Evolutionary conservation across 2,113 vertebrate species (phyloP), one percentile per base, ranked within the genome.

Genomic region (Vicugna pacos): DNA sequence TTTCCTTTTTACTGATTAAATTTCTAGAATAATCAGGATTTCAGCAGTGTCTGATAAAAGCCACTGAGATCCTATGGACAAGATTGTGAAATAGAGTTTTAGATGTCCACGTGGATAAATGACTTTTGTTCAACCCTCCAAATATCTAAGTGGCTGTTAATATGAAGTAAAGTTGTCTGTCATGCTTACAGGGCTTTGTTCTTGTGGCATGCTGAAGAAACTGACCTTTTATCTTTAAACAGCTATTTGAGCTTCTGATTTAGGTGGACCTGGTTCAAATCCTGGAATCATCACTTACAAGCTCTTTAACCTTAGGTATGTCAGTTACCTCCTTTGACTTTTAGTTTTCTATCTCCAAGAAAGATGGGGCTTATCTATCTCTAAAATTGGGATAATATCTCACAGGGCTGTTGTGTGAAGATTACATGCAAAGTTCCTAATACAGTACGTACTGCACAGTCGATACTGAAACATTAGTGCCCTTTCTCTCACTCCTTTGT

Each of bases 1-100:
- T 97, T 90, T 94, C 65, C 93, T 96, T 83, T 80, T 94, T 72
- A 77, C 26, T 76, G 70, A 83, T 88, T 80, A 79, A 93, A 65
- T 38, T 91, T 96, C 22, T 82, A 26, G 64, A 84, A 62, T 90
- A 85, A 52, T 85, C 11, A 69, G 50, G 58, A 69, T 96, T 93
- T 95, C 88, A 84, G 77, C 28, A 65, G 32, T 65, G 2, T 67
- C 67, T 95, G 50, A 86, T 94, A 52, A 94, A 93, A 93, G 48
- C 81, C 20, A 60, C 60, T 76, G 69, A 56, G 28, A 82, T 72
- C 10, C 16, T 85, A 11, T n/a, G 42, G 54, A 93, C 22, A 80
- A 81, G n/a, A 17, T 42, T 70, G 46, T 96, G 15, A 93, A 89
- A 80, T 70, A 91, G 42, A 96, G 22, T 28, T 50, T 87, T 97